Conservation (phyloP, 1,140 invertebrate species). For the Bombus waltoni region DNA sequence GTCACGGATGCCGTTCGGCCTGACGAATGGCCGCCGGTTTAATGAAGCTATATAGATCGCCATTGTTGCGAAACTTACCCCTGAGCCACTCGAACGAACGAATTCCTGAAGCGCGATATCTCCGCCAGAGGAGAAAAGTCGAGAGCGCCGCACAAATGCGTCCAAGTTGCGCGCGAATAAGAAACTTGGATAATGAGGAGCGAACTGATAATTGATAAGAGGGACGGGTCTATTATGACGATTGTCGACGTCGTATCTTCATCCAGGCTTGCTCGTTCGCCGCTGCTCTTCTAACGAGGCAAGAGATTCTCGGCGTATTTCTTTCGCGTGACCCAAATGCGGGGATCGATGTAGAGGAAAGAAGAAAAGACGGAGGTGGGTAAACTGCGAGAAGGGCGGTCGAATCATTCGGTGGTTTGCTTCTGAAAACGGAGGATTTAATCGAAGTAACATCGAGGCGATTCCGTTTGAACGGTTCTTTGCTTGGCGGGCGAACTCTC, state of each 20-base stretch:
- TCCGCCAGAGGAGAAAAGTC: background rate
- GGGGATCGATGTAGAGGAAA: constrained; percentile 9
- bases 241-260: background rate
- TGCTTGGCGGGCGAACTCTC: background rate
- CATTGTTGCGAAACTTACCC: constrained; percentile 60
- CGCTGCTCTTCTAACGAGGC: constrained; percentile 9
- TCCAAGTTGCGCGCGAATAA: background rate
- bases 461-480: constrained; percentile 28
- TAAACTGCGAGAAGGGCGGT: background rate
- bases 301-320: background rate
- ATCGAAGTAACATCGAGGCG: constrained; percentile 39
- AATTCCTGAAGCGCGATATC: constrained; percentile 6
- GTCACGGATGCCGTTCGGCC: constrained; percentile 68
- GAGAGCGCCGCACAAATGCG: background rate
- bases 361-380: no score
- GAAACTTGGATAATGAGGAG: constrained; percentile 50
- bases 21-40: constrained; percentile 68
- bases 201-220: constrained; percentile 43
- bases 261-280: background rate
- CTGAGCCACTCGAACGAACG: constrained; percentile 50
- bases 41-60: constrained; percentile 70
- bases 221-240: constrained; percentile 11
- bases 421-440: constrained; percentile 29
- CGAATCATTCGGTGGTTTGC: constrained; percentile 36
- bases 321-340: constrained; percentile 40